Conservation (phyloP, 2,888 invertebrate genomes). For the Busseola fusca region DNA sequence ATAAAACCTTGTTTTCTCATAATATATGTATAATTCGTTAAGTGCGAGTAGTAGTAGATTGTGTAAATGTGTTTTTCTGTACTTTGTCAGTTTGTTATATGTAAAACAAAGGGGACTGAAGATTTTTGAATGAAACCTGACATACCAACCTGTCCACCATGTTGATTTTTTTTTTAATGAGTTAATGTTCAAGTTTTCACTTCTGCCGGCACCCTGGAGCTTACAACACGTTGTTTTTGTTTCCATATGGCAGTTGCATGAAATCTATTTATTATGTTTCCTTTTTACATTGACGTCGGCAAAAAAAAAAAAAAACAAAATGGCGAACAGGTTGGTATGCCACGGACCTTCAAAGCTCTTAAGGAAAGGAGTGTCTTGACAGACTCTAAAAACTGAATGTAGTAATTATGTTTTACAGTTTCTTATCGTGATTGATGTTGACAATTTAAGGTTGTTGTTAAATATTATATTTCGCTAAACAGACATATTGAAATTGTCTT, state of each 20-base stretch:
- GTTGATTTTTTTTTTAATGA: not conserved
- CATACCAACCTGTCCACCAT: not conserved
- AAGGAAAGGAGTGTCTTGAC: not conserved
- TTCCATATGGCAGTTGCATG: too few relatives aligned
- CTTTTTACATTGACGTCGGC: not conserved
- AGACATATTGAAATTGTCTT: not conserved
- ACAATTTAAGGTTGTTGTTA: not conserved
- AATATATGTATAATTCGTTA: slow-evolving; percentile 34
- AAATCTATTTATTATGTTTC: not conserved
- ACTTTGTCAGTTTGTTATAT: slow-evolving; percentile 9
- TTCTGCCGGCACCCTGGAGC: too few relatives aligned
- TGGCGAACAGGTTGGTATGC: not conserved
- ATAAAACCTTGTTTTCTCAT: slow-evolving; percentile 44
- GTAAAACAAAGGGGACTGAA: not conserved
- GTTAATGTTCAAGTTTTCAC: too few relatives aligned
- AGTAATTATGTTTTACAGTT: not conserved
- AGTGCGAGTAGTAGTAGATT: slow-evolving; percentile 27
- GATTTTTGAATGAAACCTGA: not conserved
- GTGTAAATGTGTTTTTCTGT: slow-evolving; percentile 29
- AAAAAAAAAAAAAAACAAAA: not conserved
- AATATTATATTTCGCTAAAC: not conserved
- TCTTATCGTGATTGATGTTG: not conserved
- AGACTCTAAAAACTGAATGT: not conserved
- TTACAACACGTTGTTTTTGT: too few relatives aligned
- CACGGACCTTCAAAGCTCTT: not conserved